Conservation (phyloP, 2,797 vertebrate genomes). For the Tympanoctomys barrerae region DNA sequence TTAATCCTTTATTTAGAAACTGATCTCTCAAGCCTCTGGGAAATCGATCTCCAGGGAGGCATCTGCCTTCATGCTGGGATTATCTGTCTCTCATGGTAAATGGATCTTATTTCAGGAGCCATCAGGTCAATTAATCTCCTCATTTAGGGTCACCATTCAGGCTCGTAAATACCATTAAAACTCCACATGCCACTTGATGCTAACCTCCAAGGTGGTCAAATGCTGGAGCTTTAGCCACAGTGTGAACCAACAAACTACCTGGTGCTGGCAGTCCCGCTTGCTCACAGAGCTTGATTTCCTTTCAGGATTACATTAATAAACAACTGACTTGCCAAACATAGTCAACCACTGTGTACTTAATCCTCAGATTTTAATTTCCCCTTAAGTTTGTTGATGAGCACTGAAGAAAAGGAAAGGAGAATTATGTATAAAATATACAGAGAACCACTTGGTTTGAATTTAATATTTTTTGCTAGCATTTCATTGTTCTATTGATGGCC, state of each 20-base stretch:
- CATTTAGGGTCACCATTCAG: slow-evolving; percentile 51
- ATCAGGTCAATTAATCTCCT: slow-evolving; percentile 61
- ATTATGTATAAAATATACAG: too few species aligned
- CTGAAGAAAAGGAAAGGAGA: neutral
- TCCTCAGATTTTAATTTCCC: neutral
- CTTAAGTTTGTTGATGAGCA: neutral
- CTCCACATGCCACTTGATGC: neutral
- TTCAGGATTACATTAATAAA: neutral
- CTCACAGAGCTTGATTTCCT: neutral
- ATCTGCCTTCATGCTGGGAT: slow-evolving; percentile 51
- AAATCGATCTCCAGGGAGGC: slow-evolving; percentile 40
- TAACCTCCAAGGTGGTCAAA: neutral
- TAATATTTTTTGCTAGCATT: neutral
- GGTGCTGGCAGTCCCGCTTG: neutral
- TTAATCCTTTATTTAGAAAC: slow-evolving; percentile 62
- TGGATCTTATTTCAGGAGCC: slow-evolving; percentile 56
- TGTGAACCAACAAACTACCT: neutral
- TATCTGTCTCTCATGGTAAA: slow-evolving; percentile 43
- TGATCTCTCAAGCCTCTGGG: neutral
- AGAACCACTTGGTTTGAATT: neutral
- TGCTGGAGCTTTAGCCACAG: neutral
- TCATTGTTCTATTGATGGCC: neutral
- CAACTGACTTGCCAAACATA: neutral
- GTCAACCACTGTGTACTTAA: neutral
- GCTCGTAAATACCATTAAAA: slow-evolving; percentile 42